Conservation (phyloP, 2,888 invertebrate genomes). For the Sphaeridia pumilis region DNA sequence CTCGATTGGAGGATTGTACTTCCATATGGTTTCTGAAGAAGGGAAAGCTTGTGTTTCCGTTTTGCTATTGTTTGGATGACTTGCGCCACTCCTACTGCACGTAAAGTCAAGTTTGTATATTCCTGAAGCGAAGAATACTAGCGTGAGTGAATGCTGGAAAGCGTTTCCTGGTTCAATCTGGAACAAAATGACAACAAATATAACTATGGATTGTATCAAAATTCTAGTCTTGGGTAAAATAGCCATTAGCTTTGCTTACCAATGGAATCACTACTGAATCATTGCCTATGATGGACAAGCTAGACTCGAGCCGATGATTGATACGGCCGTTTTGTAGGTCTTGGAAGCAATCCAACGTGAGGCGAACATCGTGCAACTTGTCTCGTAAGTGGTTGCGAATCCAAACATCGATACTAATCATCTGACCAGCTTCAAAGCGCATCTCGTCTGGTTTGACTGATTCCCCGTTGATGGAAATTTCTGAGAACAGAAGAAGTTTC, state of each 20-base stretch:
- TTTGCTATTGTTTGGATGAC: not conserved
- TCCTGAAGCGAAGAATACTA: slow-evolving; percentile 70
- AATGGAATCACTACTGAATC: slow-evolving; percentile 51
- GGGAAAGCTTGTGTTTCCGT: slow-evolving; percentile 10
- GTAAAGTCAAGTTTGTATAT: slow-evolving; percentile 82
- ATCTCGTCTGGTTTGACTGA: slow-evolving; percentile 65
- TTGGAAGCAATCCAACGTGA: slow-evolving; percentile 66
- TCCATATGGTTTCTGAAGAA: slow-evolving; percentile 31
- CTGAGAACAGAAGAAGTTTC: slow-evolving; percentile 42
- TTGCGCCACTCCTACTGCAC: slow-evolving; percentile 43
- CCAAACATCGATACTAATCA: slow-evolving; percentile 58
- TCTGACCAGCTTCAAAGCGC: slow-evolving; percentile 64
- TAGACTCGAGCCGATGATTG: slow-evolving; percentile 69
- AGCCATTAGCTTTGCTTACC: too few relatives aligned
- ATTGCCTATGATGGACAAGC: slow-evolving; percentile 69
- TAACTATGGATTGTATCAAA: not conserved
- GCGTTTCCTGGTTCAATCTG: slow-evolving; percentile 34
- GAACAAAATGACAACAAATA: not conserved
- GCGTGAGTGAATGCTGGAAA: slow-evolving; percentile 34
- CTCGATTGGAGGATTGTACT: slow-evolving; percentile 34
- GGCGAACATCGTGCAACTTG: slow-evolving; percentile 57
- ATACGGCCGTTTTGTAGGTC: slow-evolving; percentile 78
- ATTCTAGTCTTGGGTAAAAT: too few relatives aligned
- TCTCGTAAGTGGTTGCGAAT: slow-evolving; percentile 66
- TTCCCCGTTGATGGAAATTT: slow-evolving; percentile 63